A percentile compares a stretch with the other conserved stretches of the same genome.
phyloP scores from a whole-genome alignment of 64 coral and sea anemone species.

The Exaiptasia diaphana region DNA sequence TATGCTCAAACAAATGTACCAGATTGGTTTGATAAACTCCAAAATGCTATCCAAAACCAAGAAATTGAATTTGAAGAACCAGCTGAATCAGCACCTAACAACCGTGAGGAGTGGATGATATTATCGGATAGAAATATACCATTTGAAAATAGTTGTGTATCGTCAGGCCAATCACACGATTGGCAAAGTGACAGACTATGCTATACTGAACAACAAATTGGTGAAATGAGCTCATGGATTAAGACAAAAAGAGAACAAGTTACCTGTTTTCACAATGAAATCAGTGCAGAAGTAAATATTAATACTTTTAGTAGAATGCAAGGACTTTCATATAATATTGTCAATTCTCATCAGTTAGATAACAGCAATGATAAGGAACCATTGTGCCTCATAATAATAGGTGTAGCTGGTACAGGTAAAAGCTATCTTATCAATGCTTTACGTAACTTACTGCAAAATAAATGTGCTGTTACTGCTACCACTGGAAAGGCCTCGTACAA shows the following conservation, averaged over 20 bases:
- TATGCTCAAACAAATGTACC: conserved; percentile 61
- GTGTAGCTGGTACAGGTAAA: conserved; percentile 54
- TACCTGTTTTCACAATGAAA: background rate
- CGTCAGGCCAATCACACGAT: conserved; percentile 18
- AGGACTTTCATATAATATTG: conserved; percentile 33
- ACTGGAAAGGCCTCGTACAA: conserved; percentile 43
- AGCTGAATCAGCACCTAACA: conserved; percentile 21
- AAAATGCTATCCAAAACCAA: conserved; percentile 34
- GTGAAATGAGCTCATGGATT: conserved; percentile 44
- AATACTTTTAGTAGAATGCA: conserved; percentile 35
- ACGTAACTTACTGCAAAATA: conserved; percentile 33
- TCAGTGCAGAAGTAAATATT: conserved; percentile 22
- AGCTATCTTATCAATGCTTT: conserved; percentile 52
- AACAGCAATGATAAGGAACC: background rate
- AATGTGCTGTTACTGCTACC: conserved; percentile 66
- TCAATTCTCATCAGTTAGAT: conserved; percentile 25
- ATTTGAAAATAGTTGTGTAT: conserved; percentile 24
- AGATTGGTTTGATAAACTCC: conserved; percentile 59
- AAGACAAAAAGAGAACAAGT: background rate
- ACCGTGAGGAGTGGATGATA: conserved; percentile 42
- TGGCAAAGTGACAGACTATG: conserved; percentile 17
- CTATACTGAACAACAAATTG: conserved; percentile 26
- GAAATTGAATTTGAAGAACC: conserved; percentile 29
- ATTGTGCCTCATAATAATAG: background rate
- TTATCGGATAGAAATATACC: conserved; percentile 38